Base-by-base conservation (phyloP, 1,140 invertebrate species). In the Helicoverpa armigera region DNA sequence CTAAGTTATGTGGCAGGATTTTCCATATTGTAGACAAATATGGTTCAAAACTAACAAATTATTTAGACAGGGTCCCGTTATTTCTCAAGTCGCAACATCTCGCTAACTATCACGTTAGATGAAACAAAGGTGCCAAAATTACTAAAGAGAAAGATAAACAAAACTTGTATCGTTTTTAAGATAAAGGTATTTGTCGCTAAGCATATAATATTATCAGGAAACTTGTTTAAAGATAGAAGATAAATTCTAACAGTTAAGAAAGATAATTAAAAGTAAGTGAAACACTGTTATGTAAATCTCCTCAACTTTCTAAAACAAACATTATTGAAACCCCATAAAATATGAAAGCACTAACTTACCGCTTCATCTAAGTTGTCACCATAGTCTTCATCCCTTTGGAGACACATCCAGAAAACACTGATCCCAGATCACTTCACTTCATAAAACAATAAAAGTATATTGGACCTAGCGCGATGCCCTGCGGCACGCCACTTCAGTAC, bases 331-430 rank as follows among this genome's bases (percentile, higher is more conserved):
- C 9, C 16, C 9, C 12, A 23, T 61, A 29, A 65, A 78, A 82
- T 31, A 43, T 31, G 53, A 60, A 43, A 43, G 23, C 35, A 5
- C 63, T 23, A 74, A 70, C 89, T 89, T 67, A 94, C 93, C 91
- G 90, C 85, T 88, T 91, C 92, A 91, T 91, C 87, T 94, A 94
- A 88, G 83, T 90, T 74, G 74, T 80, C 78, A 86, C 84, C 87
- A 86, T 91, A 87, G 79, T 92, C 88, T 79, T 90, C 91, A 80
- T 94, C 91, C 86, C 92, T 82, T 85, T 92, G 91, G 80, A 94
- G 89, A 94, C 93, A 94, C 93, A 94, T 94, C 90, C 93, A 94
- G 91, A 82, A 79, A 86, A 85, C 87, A 89, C 89, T 86, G 60
- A 84, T 53, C 50, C 53, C 43, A 85, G 85, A 74, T 76, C 86